Evolutionary conservation across 2,888 invertebrate species (phyloP).

Genomic region (Drosophila picticornis): DNA sequence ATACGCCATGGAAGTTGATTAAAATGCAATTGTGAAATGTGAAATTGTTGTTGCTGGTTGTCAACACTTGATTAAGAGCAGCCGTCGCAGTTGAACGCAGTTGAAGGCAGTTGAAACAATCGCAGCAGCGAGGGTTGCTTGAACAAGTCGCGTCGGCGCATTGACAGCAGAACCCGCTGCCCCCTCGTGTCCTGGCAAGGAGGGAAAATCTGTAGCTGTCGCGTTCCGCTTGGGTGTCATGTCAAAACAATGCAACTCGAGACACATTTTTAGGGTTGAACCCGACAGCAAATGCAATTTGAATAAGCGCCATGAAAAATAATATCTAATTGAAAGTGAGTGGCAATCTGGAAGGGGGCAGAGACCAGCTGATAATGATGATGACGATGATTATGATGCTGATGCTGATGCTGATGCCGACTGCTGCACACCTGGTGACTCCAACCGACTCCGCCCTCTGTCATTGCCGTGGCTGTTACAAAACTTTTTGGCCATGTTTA

Average conservation of each 20-base stretch:
- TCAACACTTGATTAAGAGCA: slow-evolving; percentile 81
- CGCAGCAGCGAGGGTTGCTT: slow-evolving; percentile 27
- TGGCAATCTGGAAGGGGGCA: slow-evolving; percentile 5
- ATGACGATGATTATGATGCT: slow-evolving; percentile 22
- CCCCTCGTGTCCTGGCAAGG: neutral
- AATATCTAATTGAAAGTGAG: slow-evolving; percentile 60
- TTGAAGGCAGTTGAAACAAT: slow-evolving; percentile 22
- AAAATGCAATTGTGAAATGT: slow-evolving; percentile 76
- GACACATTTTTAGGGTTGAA: slow-evolving; percentile 55
- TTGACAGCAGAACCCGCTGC: slow-evolving; percentile 13
- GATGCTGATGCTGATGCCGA: slow-evolving; percentile 24
- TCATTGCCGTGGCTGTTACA: slow-evolving; percentile 2
- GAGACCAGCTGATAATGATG: slow-evolving; percentile 10
- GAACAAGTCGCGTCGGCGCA: slow-evolving; percentile 52
- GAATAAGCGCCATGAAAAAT: slow-evolving; percentile 51
- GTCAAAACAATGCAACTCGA: slow-evolving; percentile 77
- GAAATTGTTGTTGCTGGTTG: slow-evolving; percentile 70
- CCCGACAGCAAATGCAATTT: slow-evolving; percentile 49
- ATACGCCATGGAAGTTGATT: slow-evolving; percentile 58
- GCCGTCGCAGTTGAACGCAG: slow-evolving; percentile 43
- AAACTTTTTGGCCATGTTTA: slow-evolving; percentile 75
- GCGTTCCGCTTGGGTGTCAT: slow-evolving; percentile 72
- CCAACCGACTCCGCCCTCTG: neutral
- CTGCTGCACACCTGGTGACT: slow-evolving; percentile 54
- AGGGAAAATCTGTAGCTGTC: slow-evolving; percentile 45